A percentile compares a stretch with the other conserved stretches of the same genome.
These are phyloP conservation scores for Chamaedrilus cognettii DNA, from an alignment of 2,888 invertebrate species.

Conservation along the genomic window DNA sequence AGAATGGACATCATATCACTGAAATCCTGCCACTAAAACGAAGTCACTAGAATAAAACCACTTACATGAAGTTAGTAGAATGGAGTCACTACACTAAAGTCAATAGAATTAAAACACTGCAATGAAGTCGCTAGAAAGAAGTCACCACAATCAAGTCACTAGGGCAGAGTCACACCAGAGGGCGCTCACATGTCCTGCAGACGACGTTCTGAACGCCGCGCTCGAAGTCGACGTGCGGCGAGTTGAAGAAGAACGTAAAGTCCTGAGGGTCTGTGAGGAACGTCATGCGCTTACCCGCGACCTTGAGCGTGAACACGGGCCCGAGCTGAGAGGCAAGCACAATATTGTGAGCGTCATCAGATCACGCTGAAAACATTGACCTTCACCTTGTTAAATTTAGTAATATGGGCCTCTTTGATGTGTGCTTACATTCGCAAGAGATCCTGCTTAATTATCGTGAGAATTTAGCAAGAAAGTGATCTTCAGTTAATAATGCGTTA, in stretches of 20 bases:
- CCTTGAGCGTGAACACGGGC: constrained; percentile 46
- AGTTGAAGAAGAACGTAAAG: constrained; percentile 47
- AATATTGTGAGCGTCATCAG: not conserved
- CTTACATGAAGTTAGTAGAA: too few relatives aligned
- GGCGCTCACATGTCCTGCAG: constrained; percentile 45
- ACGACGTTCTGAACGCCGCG: constrained; percentile 48
- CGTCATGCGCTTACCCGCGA: constrained; percentile 50
- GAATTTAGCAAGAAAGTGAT: too few relatives aligned
- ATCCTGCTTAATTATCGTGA: too few relatives aligned
- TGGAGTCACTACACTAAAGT: too few relatives aligned
- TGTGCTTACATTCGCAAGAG: too few relatives aligned
- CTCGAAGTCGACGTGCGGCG: constrained; percentile 47
- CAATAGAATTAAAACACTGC: not conserved
- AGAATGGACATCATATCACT: too few relatives aligned
- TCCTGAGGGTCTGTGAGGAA: constrained; percentile 48
- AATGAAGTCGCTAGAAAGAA: not conserved
- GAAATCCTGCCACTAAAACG: too few relatives aligned
- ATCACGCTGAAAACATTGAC: too few relatives aligned
- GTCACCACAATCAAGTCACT: not conserved
- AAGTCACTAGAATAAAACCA: constrained; percentile 22
- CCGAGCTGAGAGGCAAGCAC: constrained; percentile 42
- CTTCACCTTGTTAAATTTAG: too few relatives aligned
- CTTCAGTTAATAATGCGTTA: too few relatives aligned
- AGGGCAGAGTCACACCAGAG: too few relatives aligned
- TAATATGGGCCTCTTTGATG: too few relatives aligned